phyloP scores from a whole-genome alignment of 2,113 vertebrate species.

The Plecotus auritus region DNA sequence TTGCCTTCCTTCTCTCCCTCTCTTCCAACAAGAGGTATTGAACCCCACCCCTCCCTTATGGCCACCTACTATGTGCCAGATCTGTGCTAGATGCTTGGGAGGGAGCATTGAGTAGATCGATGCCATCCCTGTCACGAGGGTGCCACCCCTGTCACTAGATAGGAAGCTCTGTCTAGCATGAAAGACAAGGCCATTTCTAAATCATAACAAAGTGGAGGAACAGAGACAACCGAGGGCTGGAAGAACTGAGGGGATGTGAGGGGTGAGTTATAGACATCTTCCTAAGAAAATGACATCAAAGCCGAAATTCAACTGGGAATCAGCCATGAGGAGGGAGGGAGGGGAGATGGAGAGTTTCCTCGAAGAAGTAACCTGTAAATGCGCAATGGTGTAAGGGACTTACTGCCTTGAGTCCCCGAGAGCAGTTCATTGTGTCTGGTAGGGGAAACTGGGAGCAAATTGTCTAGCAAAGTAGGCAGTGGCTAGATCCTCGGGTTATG shows the following conservation, averaged over 20 bases:
- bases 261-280: neutral
- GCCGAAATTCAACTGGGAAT: neutral
- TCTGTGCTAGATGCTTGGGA: neutral
- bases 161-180: neutral
- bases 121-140: rapidly evolving
- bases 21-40: neutral
- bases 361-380: neutral
- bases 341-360: neutral
- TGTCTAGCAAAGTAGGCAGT: neutral
- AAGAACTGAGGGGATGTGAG: neutral
- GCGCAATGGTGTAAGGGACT: neutral
- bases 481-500: neutral
- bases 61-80: neutral
- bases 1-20: neutral
- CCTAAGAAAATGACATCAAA: neutral
- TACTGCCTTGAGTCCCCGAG: neutral
- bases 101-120: neutral
- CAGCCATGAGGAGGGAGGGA: neutral
- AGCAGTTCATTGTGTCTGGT: neutral
- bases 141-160: neutral
- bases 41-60: neutral
- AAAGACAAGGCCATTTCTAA: neutral
- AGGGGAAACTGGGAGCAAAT: neutral
- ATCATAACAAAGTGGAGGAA: neutral
- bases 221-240: neutral